Percentiles rank a stretch among this genome's conserved stretches.
phyloP scores from a whole-genome alignment of 2,888 invertebrate genomes.

The Diplazon laetatorius region DNA sequence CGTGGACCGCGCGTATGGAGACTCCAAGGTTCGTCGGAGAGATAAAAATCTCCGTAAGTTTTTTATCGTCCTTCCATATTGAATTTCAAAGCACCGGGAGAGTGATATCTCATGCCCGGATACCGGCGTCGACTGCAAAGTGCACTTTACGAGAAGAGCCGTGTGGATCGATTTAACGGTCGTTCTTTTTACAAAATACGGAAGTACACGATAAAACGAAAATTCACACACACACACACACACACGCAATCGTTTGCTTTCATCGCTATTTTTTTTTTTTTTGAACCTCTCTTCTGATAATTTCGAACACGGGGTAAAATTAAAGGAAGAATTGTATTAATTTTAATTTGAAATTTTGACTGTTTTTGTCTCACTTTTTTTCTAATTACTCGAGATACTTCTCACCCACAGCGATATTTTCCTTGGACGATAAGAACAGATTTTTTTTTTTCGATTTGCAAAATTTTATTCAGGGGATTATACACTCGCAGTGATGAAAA shows the following conservation, averaged over 20 bases:
- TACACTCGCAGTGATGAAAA: too few relatives aligned
- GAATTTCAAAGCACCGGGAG: conserved; percentile 41
- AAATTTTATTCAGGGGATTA: too few relatives aligned
- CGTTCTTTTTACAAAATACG: conserved; percentile 6
- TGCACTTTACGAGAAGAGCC: conserved; percentile 55
- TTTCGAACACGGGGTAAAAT: too few relatives aligned
- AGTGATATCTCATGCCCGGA: conserved; percentile 26
- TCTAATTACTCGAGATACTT: too few relatives aligned
- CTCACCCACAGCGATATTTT: too few relatives aligned
- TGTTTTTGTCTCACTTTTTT: too few relatives aligned
- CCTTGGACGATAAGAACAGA: too few relatives aligned
- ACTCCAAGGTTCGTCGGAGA: conserved; percentile 10
- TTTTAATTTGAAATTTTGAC: too few relatives aligned
- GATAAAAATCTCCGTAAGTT: conserved; percentile 25
- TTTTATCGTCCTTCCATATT: conserved; percentile 45
- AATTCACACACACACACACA: not conserved
- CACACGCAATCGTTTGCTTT: conserved; percentile 27
- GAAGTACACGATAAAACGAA: not conserved
- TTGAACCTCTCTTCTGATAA: not conserved
- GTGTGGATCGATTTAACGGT: conserved; percentile 39
- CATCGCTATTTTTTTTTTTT: conserved; percentile 25
- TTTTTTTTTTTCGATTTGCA: too few relatives aligned
- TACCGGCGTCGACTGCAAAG: conserved; percentile 43
- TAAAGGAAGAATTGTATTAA: too few relatives aligned
- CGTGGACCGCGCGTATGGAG: not conserved